Conservation (phyloP, 1,140 invertebrate genomes). For the Cylas formicarius region DNA sequence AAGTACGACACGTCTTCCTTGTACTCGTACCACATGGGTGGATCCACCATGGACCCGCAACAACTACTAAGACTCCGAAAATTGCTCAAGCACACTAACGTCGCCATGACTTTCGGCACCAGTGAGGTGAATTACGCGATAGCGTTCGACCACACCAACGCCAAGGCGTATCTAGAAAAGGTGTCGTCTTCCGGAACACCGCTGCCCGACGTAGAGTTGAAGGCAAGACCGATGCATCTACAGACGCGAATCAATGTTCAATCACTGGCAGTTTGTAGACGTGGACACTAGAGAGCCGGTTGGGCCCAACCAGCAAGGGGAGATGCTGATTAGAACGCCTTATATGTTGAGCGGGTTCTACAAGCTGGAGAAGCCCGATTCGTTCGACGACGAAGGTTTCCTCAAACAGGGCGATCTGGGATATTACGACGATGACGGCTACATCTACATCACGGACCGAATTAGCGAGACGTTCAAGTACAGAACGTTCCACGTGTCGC, state of each 20-base stretch:
- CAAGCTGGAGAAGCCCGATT: constrained; percentile 7
- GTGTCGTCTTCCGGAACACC: constrained; percentile 38
- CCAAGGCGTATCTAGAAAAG: constrained; percentile 22
- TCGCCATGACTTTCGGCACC: constrained; percentile 41
- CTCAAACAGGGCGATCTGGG: constrained; percentile 65
- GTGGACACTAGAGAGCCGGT: constrained; percentile 13
- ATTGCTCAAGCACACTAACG: constrained; percentile 35
- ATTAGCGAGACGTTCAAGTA: constrained; percentile 72
- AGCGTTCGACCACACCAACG: constrained; percentile 5
- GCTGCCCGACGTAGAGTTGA: constrained; percentile 34
- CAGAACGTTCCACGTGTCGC: constrained; percentile 33
- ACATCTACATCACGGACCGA: constrained; percentile 61
- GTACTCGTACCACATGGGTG: constrained; percentile 34
- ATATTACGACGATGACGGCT: constrained; percentile 56
- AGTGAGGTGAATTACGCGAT: constrained; percentile 36
- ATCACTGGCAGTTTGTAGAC: constrained; percentile 24
- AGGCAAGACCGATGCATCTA: no score
- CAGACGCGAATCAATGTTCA: no score
- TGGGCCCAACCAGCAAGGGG: constrained; percentile 19
- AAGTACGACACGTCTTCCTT: constrained; percentile 38
- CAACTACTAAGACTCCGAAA: constrained; percentile 32
- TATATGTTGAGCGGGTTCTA: constrained; percentile 15
- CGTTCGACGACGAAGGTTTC: constrained; percentile 57
- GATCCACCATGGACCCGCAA: constrained; percentile 33
- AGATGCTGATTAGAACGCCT: constrained; percentile 12